These are phyloP conservation scores for Oscheius sp. DNA, from an alignment of 2,888 invertebrate genomes.

Conservation along the genomic window DNA sequence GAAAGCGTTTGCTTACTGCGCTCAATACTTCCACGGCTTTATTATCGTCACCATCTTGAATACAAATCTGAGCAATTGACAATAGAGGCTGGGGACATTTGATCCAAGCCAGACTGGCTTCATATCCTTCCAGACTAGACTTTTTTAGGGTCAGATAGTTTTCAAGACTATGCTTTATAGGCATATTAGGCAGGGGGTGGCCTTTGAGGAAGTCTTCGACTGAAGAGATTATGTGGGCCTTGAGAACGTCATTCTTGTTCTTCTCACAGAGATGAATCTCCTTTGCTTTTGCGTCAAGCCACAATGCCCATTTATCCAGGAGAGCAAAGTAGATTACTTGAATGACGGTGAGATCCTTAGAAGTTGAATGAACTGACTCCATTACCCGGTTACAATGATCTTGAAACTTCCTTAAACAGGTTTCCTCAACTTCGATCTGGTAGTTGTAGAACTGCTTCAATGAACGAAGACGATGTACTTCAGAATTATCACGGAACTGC, in stretches of 20 bases:
- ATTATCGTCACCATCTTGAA: not conserved
- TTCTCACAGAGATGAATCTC: slow-evolving; percentile 16
- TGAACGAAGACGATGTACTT: slow-evolving; percentile 27
- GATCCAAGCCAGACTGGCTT: not conserved
- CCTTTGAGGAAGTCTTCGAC: not conserved
- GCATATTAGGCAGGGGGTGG: not conserved
- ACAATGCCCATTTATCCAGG: slow-evolving; percentile 23
- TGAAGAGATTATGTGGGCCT: not conserved
- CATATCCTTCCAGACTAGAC: no score
- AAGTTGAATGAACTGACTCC: not conserved
- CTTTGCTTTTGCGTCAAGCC: slow-evolving; percentile 1
- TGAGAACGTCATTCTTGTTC: not conserved
- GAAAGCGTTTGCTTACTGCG: not conserved
- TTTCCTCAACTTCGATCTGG: slow-evolving; percentile 32
- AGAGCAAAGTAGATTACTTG: slow-evolving; percentile 18
- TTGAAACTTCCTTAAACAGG: slow-evolving; percentile 11
- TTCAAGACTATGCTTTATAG: no score
- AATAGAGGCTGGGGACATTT: slow-evolving; percentile 9
- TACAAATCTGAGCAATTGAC: not conserved
- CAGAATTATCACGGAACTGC: slow-evolving; percentile 33
- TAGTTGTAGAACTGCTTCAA: slow-evolving; percentile 26
- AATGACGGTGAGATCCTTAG: not conserved
- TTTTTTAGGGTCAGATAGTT: no score
- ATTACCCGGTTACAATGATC: not conserved
- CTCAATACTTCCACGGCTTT: not conserved